Base-by-base conservation (phyloP, 2,797 vertebrate genomes). In the Syngnathus rostellatus region DNA sequence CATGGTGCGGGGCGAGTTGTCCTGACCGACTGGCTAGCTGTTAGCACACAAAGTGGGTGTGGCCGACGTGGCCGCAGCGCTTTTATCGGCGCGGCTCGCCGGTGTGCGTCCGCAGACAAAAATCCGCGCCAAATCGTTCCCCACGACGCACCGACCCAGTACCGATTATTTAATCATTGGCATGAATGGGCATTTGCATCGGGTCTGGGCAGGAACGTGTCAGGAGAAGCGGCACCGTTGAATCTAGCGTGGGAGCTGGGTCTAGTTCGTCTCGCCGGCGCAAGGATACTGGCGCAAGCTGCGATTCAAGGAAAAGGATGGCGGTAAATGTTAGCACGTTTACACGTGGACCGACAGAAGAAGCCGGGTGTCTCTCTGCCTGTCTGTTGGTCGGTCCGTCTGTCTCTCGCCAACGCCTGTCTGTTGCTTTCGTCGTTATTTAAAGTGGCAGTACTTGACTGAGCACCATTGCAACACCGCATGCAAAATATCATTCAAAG, bases 61-160 rank as follows among this genome's bases (percentile, higher is more conserved):
- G 90, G 89, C 80, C 54, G 70, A 0, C 25, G 39, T 3, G 57
- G 38, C 43, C 62, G 43, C 11, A 40, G 68, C 51, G 38, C 4
- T 50, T 67, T 85, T 90, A 85, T 85, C 82, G 46, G 6, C 11
- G 4, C 8, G 0, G 1, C 4, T 23, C 73, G 0, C 0, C 17
- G 0, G 37, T 85, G 14, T 82, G 39, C 87, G 12, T 89, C 87
- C 88, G 72, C 89, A 0, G 0, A 0, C 0, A 2, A 0, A 39
- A 85, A 87, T 88, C 72, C 89, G 89, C 91, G 91, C 90, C 89
- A 92, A 92, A 92, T 90, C 5, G 4, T 0, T 0, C 12, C 3
- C 0, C 1, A 0, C 11, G 9, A 1, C 1, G 1, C 0, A 1
- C 1, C 5, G 0, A 2, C 31, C 4, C 21, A 2, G 1, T 10